Base-by-base conservation (phyloP, 2,888 invertebrate species). In the Julus scandinavius region DNA sequence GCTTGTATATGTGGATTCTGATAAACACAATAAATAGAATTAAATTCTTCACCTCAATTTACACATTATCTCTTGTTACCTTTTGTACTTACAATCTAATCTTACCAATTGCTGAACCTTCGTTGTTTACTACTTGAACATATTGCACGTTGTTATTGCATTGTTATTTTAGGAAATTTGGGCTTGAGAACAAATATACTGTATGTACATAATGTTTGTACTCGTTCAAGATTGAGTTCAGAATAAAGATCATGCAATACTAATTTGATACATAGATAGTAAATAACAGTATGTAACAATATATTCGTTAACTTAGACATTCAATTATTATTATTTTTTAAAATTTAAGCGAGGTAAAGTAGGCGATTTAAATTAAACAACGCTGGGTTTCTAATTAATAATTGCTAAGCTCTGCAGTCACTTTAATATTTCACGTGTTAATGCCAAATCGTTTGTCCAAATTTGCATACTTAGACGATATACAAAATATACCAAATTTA, bases 11-110 rank as follows among this genome's bases (percentile, higher is more conserved):
- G n/a, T 63, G n/a, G 17, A 63, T 63, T 63, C n/a, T n/a, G 63
- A 63, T 63, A 63, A 63, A 63, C 63, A 63, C 63, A 63, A n/a
- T 63, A 17, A 63, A 63, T 63, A 63, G n/a, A 63, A 63, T 3
- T 63, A 3, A 72, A 20, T 72, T 72, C 1, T 72, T 72, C 5
- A 29, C 72, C 72, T 72, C 9, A 2, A 72, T 72, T 72, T 72
- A 20, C 29, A 29, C 29, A 29, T 29, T 72, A 29, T 72, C 72
- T 72, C 29, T 11, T 29, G 4, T 72, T 9, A 72, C 20, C 63
- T 63, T n/a, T 72, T 29, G 29, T 11, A n/a, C 72, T 6, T 29
- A 11, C 9, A 29, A n/a, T 72, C 72, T 72, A 29, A 72, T 72
- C 63, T 63, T 54, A 11, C 54, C 17, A n/a, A n/a, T n/a, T 6